Conservation (phyloP, 2,113 vertebrate species). For the Andinoacara biseriatus region DNA sequence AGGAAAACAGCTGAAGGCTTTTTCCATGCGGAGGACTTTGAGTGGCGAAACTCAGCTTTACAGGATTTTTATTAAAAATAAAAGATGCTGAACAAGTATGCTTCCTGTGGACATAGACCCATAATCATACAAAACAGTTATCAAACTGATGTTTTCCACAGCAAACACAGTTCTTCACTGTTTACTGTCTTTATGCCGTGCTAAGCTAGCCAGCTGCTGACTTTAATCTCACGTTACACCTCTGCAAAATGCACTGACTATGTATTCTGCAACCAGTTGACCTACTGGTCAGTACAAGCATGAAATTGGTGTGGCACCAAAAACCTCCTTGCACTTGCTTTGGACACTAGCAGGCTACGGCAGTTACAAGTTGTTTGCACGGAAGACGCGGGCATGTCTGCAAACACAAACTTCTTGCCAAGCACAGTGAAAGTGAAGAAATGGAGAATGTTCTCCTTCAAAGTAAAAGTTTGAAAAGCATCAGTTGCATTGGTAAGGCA, state of each 20-base stretch:
- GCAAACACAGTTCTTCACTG: not conserved
- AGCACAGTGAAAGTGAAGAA: too few relatives aligned
- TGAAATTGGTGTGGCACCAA: too few relatives aligned
- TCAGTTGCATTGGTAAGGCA: accelerated
- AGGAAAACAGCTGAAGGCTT: too few relatives aligned
- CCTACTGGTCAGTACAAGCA: not conserved
- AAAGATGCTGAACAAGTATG: not conserved
- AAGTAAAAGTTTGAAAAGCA: not conserved
- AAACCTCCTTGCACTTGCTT: too few relatives aligned
- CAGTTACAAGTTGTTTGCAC: too few relatives aligned
- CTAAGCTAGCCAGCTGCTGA: not conserved
- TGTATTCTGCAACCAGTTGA: not conserved
- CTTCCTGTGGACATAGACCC: not conserved
- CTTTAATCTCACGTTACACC: not conserved
- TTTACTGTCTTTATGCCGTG: not conserved
- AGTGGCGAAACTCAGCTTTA: not conserved
- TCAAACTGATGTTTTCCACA: not conserved
- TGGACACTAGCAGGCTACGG: too few relatives aligned
- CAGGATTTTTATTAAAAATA: not conserved
- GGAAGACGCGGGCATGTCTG: too few relatives aligned
- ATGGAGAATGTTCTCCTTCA: too few relatives aligned
- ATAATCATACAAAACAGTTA: not conserved
- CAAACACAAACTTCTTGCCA: too few relatives aligned
- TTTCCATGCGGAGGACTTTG: not conserved
- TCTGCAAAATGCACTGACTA: not conserved